phyloP scores from a whole-genome alignment of 2,797 vertebrate species.

The Phoeniculus purpureus region DNA sequence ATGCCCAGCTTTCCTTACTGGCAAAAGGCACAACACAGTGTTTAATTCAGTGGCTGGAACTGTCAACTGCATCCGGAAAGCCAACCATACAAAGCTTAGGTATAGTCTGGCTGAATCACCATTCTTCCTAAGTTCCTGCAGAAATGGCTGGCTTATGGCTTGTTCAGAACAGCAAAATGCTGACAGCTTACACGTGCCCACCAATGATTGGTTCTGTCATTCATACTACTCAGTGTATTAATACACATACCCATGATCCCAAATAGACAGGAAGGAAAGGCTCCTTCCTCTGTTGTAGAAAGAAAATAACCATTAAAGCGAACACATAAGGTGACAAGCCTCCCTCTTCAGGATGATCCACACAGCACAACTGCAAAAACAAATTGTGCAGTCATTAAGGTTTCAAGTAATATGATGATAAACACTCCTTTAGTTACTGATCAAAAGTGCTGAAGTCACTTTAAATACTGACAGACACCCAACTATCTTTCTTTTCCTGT shows the following conservation, averaged over 20 bases:
- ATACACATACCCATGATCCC: conserved; percentile 85
- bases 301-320: conserved; percentile 92
- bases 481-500: background rate
- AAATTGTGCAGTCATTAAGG: background rate
- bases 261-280: conserved; percentile 89
- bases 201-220: background rate
- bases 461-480: background rate
- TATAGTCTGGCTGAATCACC: background rate
- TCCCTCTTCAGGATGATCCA: conserved; percentile 91
- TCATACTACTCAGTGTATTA: background rate
- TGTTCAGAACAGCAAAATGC: background rate
- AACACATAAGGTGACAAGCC: conserved; percentile 90
- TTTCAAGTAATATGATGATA: background rate
- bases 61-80: background rate
- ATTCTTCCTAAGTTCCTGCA: background rate
- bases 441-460: background rate
- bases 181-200: background rate
- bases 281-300: conserved; percentile 91
- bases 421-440: background rate
- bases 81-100: background rate
- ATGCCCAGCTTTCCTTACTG: background rate
- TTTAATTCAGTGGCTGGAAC: background rate
- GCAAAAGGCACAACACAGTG: background rate
- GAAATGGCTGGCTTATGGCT: background rate
- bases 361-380: conserved; percentile 84